These are phyloP conservation scores for Laothoe populi DNA, from an alignment of 2,888 invertebrate species.

Conservation along the genomic window DNA sequence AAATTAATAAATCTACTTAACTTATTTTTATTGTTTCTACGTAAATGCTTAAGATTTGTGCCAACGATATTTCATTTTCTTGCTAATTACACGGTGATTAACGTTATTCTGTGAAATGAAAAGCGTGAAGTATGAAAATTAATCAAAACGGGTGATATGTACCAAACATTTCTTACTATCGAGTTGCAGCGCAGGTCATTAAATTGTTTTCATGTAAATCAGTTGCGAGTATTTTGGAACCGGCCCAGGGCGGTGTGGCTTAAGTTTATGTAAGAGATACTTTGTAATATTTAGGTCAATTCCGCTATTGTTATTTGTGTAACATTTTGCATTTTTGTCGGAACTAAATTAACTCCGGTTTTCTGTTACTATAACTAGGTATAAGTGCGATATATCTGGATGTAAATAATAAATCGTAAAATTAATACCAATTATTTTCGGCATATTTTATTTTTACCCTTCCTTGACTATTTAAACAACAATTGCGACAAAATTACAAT, in stretches of 20 bases:
- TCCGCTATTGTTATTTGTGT: slow-evolving; percentile 30
- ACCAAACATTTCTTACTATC: background rate
- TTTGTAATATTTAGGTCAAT: slow-evolving; percentile 27
- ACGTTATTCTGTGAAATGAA: background rate
- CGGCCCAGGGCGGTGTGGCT: slow-evolving; percentile 58
- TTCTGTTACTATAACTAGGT: background rate
- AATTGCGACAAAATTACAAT: too few species aligned
- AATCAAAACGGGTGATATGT: too few species aligned
- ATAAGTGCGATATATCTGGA: too few species aligned
- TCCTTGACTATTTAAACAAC: too few species aligned
- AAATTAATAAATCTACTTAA: too few species aligned
- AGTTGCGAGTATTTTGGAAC: slow-evolving; percentile 58
- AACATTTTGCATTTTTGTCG: background rate
- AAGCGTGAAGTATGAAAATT: background rate
- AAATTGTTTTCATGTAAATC: slow-evolving; percentile 60
- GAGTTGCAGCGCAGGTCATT: slow-evolving; percentile 41
- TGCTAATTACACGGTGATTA: background rate
- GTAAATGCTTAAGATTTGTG: background rate
- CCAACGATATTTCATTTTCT: background rate
- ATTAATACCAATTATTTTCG: too few species aligned
- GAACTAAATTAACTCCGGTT: background rate
- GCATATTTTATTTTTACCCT: too few species aligned
- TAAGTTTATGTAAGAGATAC: slow-evolving; percentile 52
- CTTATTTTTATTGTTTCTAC: background rate
- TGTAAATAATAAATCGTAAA: background rate